A percentile compares a stretch with the other conserved stretches of the same genome.
Conservation (phyloP, 2,113 vertebrate genomes). For the Hylia prasina region DNA sequence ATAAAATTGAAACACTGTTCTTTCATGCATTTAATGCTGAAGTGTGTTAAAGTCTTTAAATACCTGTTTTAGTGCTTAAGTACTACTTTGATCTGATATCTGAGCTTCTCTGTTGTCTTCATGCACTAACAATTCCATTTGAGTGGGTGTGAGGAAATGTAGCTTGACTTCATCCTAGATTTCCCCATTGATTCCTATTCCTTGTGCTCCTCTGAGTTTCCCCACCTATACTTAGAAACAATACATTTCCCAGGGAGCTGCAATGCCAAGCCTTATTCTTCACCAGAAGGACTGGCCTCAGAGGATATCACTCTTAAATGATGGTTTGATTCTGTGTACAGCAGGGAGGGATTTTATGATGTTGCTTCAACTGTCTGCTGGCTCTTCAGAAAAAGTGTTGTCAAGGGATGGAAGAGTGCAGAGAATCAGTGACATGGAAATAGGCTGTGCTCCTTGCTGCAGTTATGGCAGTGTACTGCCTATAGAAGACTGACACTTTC, state of each 20-base stretch:
- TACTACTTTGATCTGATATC: neutral
- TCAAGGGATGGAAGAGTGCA: neutral
- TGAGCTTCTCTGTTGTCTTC: neutral
- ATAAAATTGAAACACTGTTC: neutral
- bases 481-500: neutral
- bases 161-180: neutral
- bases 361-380: neutral
- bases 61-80: neutral
- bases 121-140: neutral
- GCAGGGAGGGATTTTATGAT: neutral
- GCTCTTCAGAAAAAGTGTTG: neutral
- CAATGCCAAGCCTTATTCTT: neutral
- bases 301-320: neutral
- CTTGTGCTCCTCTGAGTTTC: neutral
- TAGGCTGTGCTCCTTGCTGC: neutral
- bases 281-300: neutral
- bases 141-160: conserved; percentile 13
- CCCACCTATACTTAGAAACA: neutral
- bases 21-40: neutral
- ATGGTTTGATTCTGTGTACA: neutral
- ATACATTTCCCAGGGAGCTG: neutral
- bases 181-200: neutral
- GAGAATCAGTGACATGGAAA: neutral
- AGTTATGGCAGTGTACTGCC: accelerated
- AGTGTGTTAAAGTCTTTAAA: neutral